Base-by-base conservation (phyloP, 2,797 vertebrate species). In the Danio kyathit region DNA sequence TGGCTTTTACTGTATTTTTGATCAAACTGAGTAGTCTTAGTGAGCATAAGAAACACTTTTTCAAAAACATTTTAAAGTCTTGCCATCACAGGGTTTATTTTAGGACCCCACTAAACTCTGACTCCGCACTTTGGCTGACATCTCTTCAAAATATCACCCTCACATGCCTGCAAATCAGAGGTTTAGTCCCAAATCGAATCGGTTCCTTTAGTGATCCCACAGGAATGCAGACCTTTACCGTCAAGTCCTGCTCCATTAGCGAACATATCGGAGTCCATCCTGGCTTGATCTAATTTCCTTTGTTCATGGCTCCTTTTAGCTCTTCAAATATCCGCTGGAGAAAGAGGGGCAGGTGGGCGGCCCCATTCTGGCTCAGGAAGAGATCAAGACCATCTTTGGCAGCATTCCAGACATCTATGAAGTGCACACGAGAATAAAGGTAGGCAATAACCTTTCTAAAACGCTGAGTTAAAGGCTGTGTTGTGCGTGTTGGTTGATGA, bases 341-440 rank as follows among this genome's bases (percentile, higher is more conserved):
- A 97, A 96, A 82, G 98, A 99, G 83, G 96, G 94, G 9, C 98
- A 99, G 57, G 94, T 98, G 19, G 98, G 98, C 7, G 98, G 98
- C 19, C 97, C 97, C 46, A 98, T 99, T 84, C 95, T 99, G 87
- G 97, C 97, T 57, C 96, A 94, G 79, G 98, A 99, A 88, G 98
- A 99, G 90, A 95, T 99, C 29, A 99, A 99, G 89, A 98, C 98
- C 1, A 99, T 99, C 88, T 99, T 99, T 88, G 97, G 98, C 89
- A 97, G 97, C 90, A 99, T 99, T 87, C 98, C 97, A 59, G 98
- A 99, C 86, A 99, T 99, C 88, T 96, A 96, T 77, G 97, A 98
- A 14, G 97, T 99, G 40, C 98, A 99, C 86, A 97, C 89, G 65
- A 96, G 95, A 90, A 99, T 99, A 87, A 99, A 98, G 96, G 98